These are phyloP conservation scores for Scaptomyza polygonia DNA, from an alignment of 2,888 invertebrate genomes.

Conservation along the genomic window DNA sequence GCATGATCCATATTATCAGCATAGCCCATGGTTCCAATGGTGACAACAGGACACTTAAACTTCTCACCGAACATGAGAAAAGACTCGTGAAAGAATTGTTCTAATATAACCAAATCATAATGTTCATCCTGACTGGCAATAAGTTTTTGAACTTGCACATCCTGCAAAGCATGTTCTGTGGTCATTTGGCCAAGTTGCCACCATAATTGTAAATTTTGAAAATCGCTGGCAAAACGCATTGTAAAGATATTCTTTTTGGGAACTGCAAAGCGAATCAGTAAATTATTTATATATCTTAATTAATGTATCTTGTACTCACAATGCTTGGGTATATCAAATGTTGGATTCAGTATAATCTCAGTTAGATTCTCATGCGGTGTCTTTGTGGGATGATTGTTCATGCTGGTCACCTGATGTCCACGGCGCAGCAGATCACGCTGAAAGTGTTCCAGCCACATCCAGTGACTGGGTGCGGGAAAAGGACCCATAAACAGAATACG, in stretches of 20 bases:
- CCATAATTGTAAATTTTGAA: conserved; percentile 81
- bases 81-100: conserved; percentile 85
- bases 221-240: conserved; percentile 82
- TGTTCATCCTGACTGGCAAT: conserved; percentile 82
- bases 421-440: conserved; percentile 79
- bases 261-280: conserved; percentile 61
- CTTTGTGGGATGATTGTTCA: conserved; percentile 82
- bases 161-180: conserved; percentile 80
- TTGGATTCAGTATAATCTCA: conserved; percentile 82
- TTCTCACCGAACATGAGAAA: conserved; percentile 84
- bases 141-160: conserved; percentile 75
- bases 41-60: conserved; percentile 84
- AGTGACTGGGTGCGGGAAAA: conserved; percentile 84
- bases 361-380: conserved; percentile 84
- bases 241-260: conserved; percentile 81
- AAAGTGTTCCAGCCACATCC: conserved; percentile 84
- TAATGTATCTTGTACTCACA: conserved; percentile 72
- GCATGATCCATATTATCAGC: conserved; percentile 84
- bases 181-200: conserved; percentile 80
- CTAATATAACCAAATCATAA: conserved; percentile 84
- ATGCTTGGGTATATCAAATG: conserved; percentile 81
- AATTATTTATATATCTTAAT: background rate
- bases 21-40: conserved; percentile 84
- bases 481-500: conserved; percentile 83
- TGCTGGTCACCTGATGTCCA: conserved; percentile 84